phyloP scores from a whole-genome alignment of 2,888 invertebrate genomes.

The Leptinotarsa peninsularis region DNA sequence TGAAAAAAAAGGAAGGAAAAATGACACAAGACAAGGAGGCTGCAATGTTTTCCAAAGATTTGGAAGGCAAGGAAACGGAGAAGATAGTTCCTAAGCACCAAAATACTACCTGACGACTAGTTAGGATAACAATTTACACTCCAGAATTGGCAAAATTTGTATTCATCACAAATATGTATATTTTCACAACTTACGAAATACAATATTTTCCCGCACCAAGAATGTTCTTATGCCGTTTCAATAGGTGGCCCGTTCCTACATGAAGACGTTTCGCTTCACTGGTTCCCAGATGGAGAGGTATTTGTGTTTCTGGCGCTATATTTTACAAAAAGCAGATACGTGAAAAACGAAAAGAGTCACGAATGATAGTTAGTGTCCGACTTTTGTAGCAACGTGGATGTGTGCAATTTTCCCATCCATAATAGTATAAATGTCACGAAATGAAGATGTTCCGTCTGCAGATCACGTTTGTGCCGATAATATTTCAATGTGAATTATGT shows the following conservation, averaged over 20 bases:
- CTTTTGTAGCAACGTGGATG: constrained; percentile 24
- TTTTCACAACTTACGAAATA: neutral
- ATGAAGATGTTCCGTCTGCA: constrained; percentile 37
- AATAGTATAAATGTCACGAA: constrained; percentile 29
- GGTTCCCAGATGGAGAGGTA: constrained; percentile 12
- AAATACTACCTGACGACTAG: too few species aligned
- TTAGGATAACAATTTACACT: too few species aligned
- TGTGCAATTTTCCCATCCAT: constrained; percentile 29
- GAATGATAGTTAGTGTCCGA: constrained; percentile 7
- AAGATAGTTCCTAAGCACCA: too few species aligned
- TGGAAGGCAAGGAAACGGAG: too few species aligned
- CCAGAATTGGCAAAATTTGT: too few species aligned
- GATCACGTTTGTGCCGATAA: constrained; percentile 39
- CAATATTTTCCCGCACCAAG: neutral
- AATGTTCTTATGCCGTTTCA: neutral
- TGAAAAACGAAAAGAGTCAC: constrained; percentile 17
- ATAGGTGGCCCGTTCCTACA: constrained; percentile 1
- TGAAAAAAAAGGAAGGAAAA: too few species aligned
- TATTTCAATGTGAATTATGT: constrained; percentile 45
- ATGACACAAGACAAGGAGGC: too few species aligned
- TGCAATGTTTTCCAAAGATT: too few species aligned
- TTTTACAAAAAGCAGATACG: constrained; percentile 5
- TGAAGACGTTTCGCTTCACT: neutral
- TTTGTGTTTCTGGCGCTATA: constrained; percentile 15
- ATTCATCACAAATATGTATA: neutral